phyloP scores from a whole-genome alignment of 2,797 vertebrate genomes.

The Cirrhinus mrigala region DNA sequence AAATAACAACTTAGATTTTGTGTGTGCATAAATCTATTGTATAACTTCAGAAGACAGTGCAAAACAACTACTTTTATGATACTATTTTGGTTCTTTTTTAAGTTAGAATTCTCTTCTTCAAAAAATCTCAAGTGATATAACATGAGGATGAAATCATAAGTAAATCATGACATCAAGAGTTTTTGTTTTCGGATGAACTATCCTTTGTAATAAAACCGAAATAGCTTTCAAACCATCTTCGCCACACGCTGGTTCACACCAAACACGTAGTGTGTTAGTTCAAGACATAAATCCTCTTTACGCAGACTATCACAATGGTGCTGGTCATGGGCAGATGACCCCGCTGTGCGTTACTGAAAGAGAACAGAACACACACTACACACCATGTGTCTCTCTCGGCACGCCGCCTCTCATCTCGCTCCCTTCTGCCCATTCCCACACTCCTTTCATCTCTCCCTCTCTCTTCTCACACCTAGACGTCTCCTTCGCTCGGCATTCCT shows the following conservation, averaged over 20 bases:
- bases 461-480: slow-evolving; percentile 16
- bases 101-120: background rate
- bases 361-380: slow-evolving; percentile 50
- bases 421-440: slow-evolving; percentile 1
- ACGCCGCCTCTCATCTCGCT: slow-evolving; percentile 37
- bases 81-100: background rate
- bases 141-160: background rate
- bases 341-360: slow-evolving; percentile 48
- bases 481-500: background rate
- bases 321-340: slow-evolving; percentile 47
- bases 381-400: slow-evolving; percentile 54
- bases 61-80: background rate
- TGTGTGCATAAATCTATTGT: too few relatives aligned
- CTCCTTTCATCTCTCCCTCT: slow-evolving; percentile 33
- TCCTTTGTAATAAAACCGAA: background rate
- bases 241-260: background rate
- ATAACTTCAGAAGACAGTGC: background rate
- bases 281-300: slow-evolving; percentile 28
- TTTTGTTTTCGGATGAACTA: background rate
- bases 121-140: background rate
- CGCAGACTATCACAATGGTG: slow-evolving; percentile 22
- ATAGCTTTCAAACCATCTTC: background rate
- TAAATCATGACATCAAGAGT: background rate
- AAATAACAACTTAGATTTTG: background rate
- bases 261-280: background rate